These are phyloP conservation scores for Helobdella robusta DNA, from an alignment of 2,888 invertebrate genomes.

Conservation along the genomic window DNA sequence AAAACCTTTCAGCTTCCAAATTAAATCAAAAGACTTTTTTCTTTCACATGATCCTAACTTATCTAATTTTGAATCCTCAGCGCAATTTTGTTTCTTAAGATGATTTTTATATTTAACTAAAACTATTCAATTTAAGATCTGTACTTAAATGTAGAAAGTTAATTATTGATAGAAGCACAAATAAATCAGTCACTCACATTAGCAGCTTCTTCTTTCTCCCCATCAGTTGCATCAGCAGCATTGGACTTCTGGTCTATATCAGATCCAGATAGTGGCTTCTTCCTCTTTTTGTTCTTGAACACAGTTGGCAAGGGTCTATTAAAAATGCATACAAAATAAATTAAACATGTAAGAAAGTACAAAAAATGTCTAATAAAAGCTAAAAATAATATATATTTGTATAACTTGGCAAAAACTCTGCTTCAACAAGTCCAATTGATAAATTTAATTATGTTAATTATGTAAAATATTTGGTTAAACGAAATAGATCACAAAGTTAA, in stretches of 20 bases:
- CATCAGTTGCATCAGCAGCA: conserved; percentile 25
- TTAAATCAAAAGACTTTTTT: no score
- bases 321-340: neutral
- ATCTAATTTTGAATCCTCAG: no score
- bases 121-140: no score
- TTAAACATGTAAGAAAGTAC: neutral
- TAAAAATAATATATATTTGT: no score
- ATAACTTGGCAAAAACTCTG: no score
- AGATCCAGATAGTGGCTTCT: conserved; percentile 38
- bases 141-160: no score
- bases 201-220: conserved; percentile 31
- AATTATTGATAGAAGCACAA: neutral
- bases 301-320: conserved; percentile 46
- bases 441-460: no score
- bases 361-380: neutral
- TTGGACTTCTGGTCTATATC: conserved; percentile 35
- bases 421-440: no score
- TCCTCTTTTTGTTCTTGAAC: conserved; percentile 42
- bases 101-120: no score
- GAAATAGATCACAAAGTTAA: neutral
- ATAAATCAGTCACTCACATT: conserved; percentile 14
- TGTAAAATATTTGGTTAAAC: neutral
- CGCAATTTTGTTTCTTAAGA: no score
- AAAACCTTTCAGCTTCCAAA: no score
- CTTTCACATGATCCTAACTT: no score